Evolutionary conservation across 2,797 vertebrate species (phyloP), one percentile per base, ranked within the genome.

Genomic region (Pempheris klunzingeri): DNA sequence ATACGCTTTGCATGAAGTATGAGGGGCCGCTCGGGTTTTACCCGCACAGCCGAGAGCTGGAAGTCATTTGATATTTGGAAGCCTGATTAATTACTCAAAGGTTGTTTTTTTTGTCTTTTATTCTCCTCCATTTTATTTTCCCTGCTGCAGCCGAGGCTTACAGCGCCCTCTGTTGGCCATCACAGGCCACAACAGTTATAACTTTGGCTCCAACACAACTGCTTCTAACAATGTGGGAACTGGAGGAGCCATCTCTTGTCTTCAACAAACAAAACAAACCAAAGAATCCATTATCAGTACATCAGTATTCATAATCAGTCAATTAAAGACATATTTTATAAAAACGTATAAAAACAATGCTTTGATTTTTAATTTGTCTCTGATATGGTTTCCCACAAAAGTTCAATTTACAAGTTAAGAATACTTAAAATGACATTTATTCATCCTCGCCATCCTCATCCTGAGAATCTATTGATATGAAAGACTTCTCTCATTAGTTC

Each of bases 81-180:
- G 58, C 65, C 52, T 57, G 18, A 70, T 36, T 30, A 1, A 41
- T 46, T 2, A 24, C 41, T 58, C 47, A 8, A 62, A 28, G 5
- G n/a, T 24, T 74, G 30, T 54, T 61, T 22, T 22, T 34, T 20
- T 15, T 22, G 12, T 15, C 54, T 52, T 61, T 58, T 20, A 20
- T 39, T 52, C 10, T 20, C 49, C 30, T 69, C 62, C 22, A 20
- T 61, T 1, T 26, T 18, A 14, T 5, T 59, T 53, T 47, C 10
- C 1, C 17, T 39, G 53, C 44, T 54, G 4, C 9, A 71, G 46
- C 52, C 68, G 82, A 85, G 68, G 78, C 63, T 24, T 66, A 34
- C 57, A 82, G 82, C 72, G 74, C 77, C 88, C 82, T 81, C 92
- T 90, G 41, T 62, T 64, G 91, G 82, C 0, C 47, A 18, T 0